Evolutionary conservation across 2,797 vertebrate genomes (phyloP), one percentile per base, ranked within the genome.

Genomic region (Lacerta viridis): DNA sequence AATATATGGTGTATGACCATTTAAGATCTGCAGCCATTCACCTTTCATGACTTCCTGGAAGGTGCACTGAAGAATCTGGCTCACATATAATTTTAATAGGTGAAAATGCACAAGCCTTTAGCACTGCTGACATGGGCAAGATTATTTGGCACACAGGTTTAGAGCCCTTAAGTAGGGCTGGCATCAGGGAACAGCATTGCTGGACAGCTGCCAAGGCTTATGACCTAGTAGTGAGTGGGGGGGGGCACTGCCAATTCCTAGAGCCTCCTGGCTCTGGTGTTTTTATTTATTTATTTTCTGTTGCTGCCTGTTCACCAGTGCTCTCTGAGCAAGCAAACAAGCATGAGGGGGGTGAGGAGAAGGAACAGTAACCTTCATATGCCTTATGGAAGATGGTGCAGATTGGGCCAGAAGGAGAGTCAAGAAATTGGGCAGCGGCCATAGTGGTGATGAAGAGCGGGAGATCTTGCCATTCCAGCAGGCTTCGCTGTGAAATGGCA

Each of bases 71-170:
- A 77, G n/a, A 78, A 46, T 68, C 43, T 33, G 68, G 29, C 15
- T 83, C 61, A 86, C 11, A 50, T 23, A 66, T 68, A 6, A 29
- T 43, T 85, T 66, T 68, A 78, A 33, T 77, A 46, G n/a, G 41
- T 41, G 59, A 9, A 76, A 78, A 78, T 43, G 4, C 41, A 29
- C 23, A 66, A 66, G n/a, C 39, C 5, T 82, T 79, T 80, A 29
- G 50, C 29, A 33, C 77, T 33, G 86, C 39, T 90, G 89, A 86
- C 89, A 90, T 85, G 87, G 68, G 46, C 69, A 87, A 81, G 80
- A 85, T 74, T 91, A 83, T 92, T 85, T 92, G 90, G 87, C 75
- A 88, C 77, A 15, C 76, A 39, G 50, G 18, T 8, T 33, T 82
- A 89, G 72, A 88, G n/a, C 86, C 33, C 89, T 36, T 33, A 72